phyloP scores from a whole-genome alignment of 2,113 vertebrate genomes.

The Prionailurus viverrinus region DNA sequence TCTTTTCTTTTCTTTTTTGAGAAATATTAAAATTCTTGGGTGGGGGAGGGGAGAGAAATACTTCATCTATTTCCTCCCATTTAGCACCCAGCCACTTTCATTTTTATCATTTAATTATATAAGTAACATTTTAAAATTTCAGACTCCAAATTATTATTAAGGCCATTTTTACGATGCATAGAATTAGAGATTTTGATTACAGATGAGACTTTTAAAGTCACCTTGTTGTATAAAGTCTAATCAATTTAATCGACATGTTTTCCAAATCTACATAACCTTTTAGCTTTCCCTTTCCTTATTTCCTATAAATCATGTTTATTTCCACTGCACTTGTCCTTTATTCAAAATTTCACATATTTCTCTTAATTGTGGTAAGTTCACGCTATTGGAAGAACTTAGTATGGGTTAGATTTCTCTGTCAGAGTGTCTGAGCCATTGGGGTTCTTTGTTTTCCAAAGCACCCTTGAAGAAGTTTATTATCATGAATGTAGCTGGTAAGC shows the following conservation, averaged over 20 bases:
- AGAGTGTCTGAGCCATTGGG: neutral
- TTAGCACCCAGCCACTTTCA: neutral
- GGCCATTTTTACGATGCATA: neutral
- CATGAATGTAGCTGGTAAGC: neutral
- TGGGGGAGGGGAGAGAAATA: neutral
- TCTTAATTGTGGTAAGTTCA: neutral
- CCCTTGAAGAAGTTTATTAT: neutral
- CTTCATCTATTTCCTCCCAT: neutral
- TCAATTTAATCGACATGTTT: conserved; percentile 24
- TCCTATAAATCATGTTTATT: conserved; percentile 44
- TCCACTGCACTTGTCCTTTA: neutral
- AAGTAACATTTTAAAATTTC: conserved; percentile 38
- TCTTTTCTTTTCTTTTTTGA: conserved; percentile 50
- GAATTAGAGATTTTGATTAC: conserved; percentile 34
- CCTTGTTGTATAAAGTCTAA: neutral
- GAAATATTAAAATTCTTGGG: neutral
- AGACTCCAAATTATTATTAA: conserved; percentile 25
- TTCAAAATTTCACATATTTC: neutral
- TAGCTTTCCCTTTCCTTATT: conserved; percentile 35
- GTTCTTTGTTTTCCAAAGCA: neutral
- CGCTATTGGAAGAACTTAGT: neutral
- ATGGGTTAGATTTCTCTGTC: neutral
- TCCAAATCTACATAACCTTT: neutral
- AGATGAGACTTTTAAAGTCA: conserved; percentile 12
- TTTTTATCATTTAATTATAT: conserved; percentile 40